Percentiles rank a stretch among this genome's conserved stretches.
Conservation (phyloP, 2,113 vertebrate genomes). For the Chlorodrepanis virens region DNA sequence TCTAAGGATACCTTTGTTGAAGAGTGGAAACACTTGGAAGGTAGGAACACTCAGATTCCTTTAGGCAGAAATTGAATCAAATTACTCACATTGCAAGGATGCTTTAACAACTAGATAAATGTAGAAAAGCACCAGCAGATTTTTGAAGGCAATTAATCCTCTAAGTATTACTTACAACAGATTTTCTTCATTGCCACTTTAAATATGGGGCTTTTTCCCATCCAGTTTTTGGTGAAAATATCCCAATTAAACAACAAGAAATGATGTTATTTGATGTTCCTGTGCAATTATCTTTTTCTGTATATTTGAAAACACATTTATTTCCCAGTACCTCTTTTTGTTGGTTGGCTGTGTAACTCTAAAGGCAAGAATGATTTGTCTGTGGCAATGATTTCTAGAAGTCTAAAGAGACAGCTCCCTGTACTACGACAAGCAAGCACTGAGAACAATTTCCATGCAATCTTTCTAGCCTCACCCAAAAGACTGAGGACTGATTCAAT, state of each 20-base stretch:
- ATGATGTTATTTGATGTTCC: not conserved
- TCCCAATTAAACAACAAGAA: not conserved
- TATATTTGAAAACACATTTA: not conserved
- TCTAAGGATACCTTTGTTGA: not conserved
- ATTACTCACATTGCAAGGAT: not conserved
- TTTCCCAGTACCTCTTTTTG: not conserved
- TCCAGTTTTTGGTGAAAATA: not conserved
- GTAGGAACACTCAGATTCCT: not conserved
- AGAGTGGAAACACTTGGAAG: not conserved
- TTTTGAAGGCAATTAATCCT: not conserved
- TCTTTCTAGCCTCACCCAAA: not conserved
- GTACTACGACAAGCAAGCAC: not conserved
- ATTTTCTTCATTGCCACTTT: not conserved
- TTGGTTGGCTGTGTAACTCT: not conserved
- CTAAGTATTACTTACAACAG: not conserved
- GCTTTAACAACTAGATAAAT: not conserved
- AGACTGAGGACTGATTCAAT: not conserved
- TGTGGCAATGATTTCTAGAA: not conserved
- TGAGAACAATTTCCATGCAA: not conserved
- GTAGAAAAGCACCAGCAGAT: not conserved
- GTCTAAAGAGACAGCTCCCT: not conserved
- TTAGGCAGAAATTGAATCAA: not conserved
- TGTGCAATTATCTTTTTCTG: not conserved
- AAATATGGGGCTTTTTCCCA: fast-evolving
- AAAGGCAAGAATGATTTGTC: not conserved